Evolutionary conservation across 2,888 invertebrate genomes (phyloP).

Genomic region (Psococerastis gibbosa): DNA sequence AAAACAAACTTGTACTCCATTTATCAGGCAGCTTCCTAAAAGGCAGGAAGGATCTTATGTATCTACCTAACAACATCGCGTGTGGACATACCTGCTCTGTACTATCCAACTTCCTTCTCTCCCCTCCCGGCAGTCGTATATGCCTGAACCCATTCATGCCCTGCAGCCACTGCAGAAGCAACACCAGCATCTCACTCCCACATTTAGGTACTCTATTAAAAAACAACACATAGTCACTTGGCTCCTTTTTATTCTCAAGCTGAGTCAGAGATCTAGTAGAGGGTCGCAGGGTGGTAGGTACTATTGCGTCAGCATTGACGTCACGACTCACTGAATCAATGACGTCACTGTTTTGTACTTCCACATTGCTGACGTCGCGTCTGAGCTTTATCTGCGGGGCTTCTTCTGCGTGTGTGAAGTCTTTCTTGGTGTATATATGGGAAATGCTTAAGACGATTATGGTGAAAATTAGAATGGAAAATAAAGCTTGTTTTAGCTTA

Average conservation of each 20-base stretch:
- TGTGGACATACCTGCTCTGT: slow-evolving; percentile 8
- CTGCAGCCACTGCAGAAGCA: slow-evolving; percentile 36
- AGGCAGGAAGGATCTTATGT: no score
- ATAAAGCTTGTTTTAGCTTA: no score
- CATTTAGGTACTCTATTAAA: slow-evolving; percentile 39
- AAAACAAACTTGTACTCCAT: no score
- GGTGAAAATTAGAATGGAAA: no score
- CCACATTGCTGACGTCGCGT: not conserved
- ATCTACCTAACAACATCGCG: not conserved
- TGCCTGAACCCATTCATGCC: slow-evolving; percentile 38
- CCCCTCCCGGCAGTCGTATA: slow-evolving; percentile 28
- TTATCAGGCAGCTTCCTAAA: no score
- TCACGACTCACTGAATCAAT: no score
- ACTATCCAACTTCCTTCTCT: slow-evolving; percentile 17
- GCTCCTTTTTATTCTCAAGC: slow-evolving; percentile 18
- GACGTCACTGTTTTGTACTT: not conserved
- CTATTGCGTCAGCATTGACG: no score
- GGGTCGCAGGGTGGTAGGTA: no score
- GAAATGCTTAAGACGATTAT: no score
- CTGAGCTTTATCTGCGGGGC: no score
- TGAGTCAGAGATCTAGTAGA: not conserved
- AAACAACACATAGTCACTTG: slow-evolving; percentile 33
- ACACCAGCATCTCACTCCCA: slow-evolving; percentile 37
- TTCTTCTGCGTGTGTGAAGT: no score
- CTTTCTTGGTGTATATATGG: no score